Base-by-base conservation (phyloP, 2,888 invertebrate species). In the Lepidochitona cinerea region DNA sequence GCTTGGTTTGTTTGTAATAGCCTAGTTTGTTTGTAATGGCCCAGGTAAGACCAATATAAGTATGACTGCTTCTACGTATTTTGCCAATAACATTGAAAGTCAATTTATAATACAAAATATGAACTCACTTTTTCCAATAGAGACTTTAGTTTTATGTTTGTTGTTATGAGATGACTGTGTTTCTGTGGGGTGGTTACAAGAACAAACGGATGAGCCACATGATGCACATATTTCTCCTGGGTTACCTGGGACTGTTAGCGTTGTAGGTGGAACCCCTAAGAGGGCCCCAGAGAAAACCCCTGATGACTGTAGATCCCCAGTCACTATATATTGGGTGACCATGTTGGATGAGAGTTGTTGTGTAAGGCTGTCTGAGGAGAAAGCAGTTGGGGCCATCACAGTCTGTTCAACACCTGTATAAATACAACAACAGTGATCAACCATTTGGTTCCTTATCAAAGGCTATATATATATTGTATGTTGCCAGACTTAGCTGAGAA, bases 321-420 rank as follows among this genome's bases (percentile, higher is more conserved):
- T 54, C 0, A 72, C 75, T 18, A 78, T 72, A 0, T 75, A 70
- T 68, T 78, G 75, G 29, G 78, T 72, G 33, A 78, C 74, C 9
- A 78, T 37, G 54, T 68, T 75, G 36, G 53, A 37, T 67, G 72
- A 59, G n/a, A 49, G 49, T 36, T 74, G 74, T 65, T 33, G 35
- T 49, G 64, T 69, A 35, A 54, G 37, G 59, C n/a, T 68, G 52
- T 49, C 37, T 37, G 12, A 68, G 23, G 72, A 37, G 67, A 41
- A 18, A 2, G 66, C 73, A n/a, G 73, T 75, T 18, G 59, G 29
- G 23, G 59, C 29, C 59, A 59, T 59, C 23, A 59, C 59, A 23
- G 23, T 23, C 23, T 59, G 59, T 14, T 59, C 59, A 23, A 59
- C 59, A 1, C 59, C 59, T 59, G 26, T 12, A 41, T 41, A 18